These are phyloP conservation scores for Cinara cedri DNA, from an alignment of 2,888 invertebrate species.

Conservation along the genomic window DNA sequence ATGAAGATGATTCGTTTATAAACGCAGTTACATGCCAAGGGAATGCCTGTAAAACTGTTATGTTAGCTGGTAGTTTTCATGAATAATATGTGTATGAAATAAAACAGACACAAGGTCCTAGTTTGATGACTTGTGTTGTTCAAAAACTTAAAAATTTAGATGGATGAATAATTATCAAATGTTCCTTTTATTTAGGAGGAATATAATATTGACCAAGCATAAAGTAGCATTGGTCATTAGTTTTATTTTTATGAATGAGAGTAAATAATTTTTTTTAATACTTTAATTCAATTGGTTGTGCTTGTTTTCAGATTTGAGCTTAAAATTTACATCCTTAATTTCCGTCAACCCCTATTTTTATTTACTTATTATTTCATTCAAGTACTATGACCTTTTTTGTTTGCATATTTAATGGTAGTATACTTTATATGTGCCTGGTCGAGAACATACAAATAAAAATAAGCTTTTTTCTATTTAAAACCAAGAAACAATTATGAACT, in stretches of 20 bases:
- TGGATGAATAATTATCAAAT: conserved; percentile 41
- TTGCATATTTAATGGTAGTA: conserved; percentile 50
- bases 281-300: conserved; percentile 49
- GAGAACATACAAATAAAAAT: conserved; percentile 19
- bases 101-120: conserved; percentile 51
- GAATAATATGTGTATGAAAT: conserved; percentile 54
- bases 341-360: conserved; percentile 43
- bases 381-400: conserved; percentile 29
- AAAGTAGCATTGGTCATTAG: conserved; percentile 50
- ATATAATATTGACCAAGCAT: conserved; percentile 53
- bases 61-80: conserved; percentile 37
- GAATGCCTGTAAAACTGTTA: conserved; percentile 20
- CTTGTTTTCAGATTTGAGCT: conserved; percentile 56
- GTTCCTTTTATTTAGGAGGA: conserved; percentile 3
- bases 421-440: conserved; percentile 55
- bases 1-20: conserved; percentile 1
- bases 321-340: conserved; percentile 45
- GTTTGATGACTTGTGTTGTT: conserved; percentile 50
- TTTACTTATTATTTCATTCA: conserved; percentile 10
- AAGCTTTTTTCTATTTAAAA: not conserved
- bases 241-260: conserved; percentile 38
- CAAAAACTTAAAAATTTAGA: conserved; percentile 47
- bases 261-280: conserved; percentile 36
- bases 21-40: conserved; percentile 42
- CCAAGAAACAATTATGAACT: not conserved